phyloP scores from a whole-genome alignment of 1,140 invertebrate species.

The Drosophila oshimai region DNA sequence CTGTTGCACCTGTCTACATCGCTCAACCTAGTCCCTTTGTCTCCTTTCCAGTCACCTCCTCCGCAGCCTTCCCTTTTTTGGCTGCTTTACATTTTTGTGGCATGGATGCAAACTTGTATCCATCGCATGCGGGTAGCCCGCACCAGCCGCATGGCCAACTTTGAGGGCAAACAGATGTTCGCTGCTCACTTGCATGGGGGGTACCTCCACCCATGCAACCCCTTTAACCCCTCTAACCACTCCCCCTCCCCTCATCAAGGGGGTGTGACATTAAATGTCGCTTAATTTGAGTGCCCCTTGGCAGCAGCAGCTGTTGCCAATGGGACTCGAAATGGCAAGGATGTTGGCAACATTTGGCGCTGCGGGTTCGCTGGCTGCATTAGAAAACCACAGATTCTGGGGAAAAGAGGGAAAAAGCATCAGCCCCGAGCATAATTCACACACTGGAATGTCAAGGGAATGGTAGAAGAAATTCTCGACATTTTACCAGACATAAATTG shows the following conservation, averaged over 20 bases:
- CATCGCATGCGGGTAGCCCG: slow-evolving; percentile 41
- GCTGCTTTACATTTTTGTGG: slow-evolving; percentile 55
- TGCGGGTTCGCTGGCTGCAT: slow-evolving; percentile 11
- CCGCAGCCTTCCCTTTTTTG: neutral
- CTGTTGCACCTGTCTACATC: slow-evolving; percentile 53
- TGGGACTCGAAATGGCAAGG: neutral
- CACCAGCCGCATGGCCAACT: slow-evolving; percentile 51
- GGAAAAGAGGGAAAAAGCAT: slow-evolving; percentile 15
- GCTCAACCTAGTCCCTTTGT: neutral
- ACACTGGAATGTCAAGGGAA: slow-evolving; percentile 9
- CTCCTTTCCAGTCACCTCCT: neutral
- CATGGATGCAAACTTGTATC: slow-evolving; percentile 24
- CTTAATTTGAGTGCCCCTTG: slow-evolving; percentile 58
- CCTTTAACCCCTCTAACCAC: neutral
- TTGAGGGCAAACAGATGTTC: slow-evolving; percentile 49
- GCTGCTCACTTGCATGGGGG: neutral
- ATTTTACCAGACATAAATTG: slow-evolving; percentile 6
- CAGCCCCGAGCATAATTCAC: slow-evolving; percentile 29
- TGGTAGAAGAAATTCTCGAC: slow-evolving; percentile 5
- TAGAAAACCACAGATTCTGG: slow-evolving; percentile 10
- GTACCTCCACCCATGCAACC: neutral
- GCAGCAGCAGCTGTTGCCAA: slow-evolving; percentile 31
- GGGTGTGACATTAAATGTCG: slow-evolving; percentile 55
- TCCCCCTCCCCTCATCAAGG: neutral
- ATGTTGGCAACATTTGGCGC: slow-evolving; percentile 19